Conservation (phyloP, 1,140 invertebrate species). For the Cyclargus thomasi region DNA sequence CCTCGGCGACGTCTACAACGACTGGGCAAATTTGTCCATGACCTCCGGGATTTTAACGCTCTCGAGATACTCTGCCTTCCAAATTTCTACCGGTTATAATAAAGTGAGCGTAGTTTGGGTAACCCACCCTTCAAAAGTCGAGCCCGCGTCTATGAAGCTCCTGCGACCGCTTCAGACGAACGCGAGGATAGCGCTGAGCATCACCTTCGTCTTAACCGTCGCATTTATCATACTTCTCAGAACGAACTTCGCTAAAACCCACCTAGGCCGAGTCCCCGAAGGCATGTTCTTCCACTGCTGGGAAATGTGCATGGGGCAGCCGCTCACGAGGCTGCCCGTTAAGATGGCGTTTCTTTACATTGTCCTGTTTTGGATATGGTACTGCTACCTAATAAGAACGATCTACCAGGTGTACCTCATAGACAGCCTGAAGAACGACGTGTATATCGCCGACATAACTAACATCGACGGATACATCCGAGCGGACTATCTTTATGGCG, state of each 20-base stretch:
- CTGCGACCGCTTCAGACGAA: slow-evolving; percentile 42
- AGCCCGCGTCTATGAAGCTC: slow-evolving; percentile 45
- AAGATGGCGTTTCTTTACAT: slow-evolving; percentile 36
- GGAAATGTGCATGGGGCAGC: slow-evolving; percentile 53
- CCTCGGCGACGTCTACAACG: slow-evolving; percentile 45
- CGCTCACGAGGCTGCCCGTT: slow-evolving; percentile 37
- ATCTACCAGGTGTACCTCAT: slow-evolving; percentile 58
- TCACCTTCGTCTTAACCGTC: slow-evolving; percentile 38
- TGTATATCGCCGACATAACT: slow-evolving; percentile 38
- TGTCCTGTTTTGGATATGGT: slow-evolving; percentile 48
- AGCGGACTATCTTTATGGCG: slow-evolving; percentile 46
- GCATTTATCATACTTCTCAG: slow-evolving; percentile 35
- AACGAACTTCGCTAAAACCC: slow-evolving; percentile 18
- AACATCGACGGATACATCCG: slow-evolving; percentile 45
- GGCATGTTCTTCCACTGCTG: slow-evolving; percentile 48
- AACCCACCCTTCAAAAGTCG: slow-evolving; percentile 39
- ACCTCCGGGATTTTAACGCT: slow-evolving; percentile 49
- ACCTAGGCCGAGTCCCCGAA: slow-evolving; percentile 22
- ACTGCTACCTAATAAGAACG: slow-evolving; percentile 55
- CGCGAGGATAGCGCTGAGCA: slow-evolving; percentile 33
- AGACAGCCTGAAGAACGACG: slow-evolving; percentile 43
- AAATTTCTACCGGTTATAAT: slow-evolving; percentile 47
- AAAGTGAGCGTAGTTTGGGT: slow-evolving; percentile 42
- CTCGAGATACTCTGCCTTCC: slow-evolving; percentile 40
- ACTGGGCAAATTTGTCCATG: slow-evolving; percentile 59